Evolutionary conservation across 2,888 invertebrate genomes (phyloP).

Genomic region (Perdita meconis): DNA sequence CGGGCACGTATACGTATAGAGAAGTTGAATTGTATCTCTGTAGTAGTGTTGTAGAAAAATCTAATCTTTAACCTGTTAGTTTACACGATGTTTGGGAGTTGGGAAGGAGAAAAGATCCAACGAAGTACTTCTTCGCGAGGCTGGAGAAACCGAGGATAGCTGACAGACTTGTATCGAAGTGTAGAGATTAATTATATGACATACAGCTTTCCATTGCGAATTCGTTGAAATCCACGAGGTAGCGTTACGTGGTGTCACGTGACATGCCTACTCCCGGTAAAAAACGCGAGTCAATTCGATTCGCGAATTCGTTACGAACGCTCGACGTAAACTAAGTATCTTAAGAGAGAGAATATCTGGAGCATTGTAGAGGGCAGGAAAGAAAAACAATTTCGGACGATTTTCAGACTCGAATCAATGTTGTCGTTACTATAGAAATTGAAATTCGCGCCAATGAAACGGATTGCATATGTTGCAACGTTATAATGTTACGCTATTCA

Average conservation of each 20-base stretch:
- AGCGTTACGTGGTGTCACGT: conserved; percentile 41
- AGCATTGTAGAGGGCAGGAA: conserved; percentile 8
- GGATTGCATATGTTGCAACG: conserved; percentile 17
- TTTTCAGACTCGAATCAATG: conserved; percentile 45
- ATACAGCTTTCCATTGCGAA: conserved; percentile 75
- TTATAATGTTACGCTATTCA: neutral
- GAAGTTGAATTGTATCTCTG: conserved; percentile 10
- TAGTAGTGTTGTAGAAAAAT: neutral
- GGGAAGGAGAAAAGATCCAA: neutral
- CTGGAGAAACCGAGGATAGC: neutral
- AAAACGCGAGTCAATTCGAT: conserved; percentile 84
- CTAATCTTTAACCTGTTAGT: neutral
- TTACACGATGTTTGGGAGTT: neutral
- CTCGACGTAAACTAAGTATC: conserved; percentile 15
- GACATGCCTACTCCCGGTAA: conserved; percentile 82
- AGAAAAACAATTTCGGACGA: conserved; percentile 33
- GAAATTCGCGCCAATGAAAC: conserved; percentile 4
- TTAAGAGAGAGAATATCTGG: neutral
- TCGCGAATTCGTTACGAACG: conserved; percentile 67
- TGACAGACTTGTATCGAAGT: neutral
- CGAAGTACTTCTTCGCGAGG: neutral
- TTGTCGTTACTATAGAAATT: conserved; percentile 7
- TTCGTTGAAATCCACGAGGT: conserved; percentile 74
- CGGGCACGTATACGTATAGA: neutral
- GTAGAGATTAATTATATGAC: neutral